Evolutionary conservation across 2,113 vertebrate species (phyloP).

Genomic region (Hiodon alosoides): DNA sequence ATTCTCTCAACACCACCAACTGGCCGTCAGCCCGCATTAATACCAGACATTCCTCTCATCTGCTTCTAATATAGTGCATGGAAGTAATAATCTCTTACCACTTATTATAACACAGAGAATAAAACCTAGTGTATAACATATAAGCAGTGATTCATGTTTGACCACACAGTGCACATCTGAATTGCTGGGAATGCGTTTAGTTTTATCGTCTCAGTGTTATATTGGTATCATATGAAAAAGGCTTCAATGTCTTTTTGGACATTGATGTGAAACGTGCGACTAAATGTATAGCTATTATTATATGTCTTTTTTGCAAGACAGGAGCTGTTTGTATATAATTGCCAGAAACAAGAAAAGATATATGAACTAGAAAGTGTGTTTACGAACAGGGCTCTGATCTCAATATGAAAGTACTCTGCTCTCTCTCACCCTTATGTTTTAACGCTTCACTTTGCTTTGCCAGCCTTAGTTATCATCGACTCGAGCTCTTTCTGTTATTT

Average conservation of each 20-base stretch:
- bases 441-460: not conserved
- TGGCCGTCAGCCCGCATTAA: constrained; percentile 20
- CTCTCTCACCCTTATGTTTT: constrained; percentile 4
- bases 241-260: constrained; percentile 76
- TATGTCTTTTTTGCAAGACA: constrained; percentile 73
- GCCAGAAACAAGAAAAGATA: constrained; percentile 16
- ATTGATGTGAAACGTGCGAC: constrained; percentile 72
- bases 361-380: constrained; percentile 27
- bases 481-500: not conserved
- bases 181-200: constrained; percentile 64
- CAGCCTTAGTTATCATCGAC: not conserved
- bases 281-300: constrained; percentile 69
- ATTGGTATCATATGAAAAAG: constrained; percentile 71
- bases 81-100: constrained; percentile 43
- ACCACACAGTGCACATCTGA: constrained; percentile 65
- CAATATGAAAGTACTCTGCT: constrained; percentile 16
- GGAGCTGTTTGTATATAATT: constrained; percentile 62
- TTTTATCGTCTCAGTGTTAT: constrained; percentile 73
- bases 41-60: constrained; percentile 27
- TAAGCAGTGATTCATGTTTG: constrained; percentile 58
- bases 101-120: constrained; percentile 60
- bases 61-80: constrained; percentile 65
- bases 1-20: not conserved
- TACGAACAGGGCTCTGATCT: constrained; percentile 26
- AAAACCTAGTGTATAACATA: constrained; percentile 45